Percentiles rank a stretch among this genome's conserved stretches.
Evolutionary conservation across 2,797 vertebrate genomes (phyloP).

Genomic region (Lepus oiostolus): DNA sequence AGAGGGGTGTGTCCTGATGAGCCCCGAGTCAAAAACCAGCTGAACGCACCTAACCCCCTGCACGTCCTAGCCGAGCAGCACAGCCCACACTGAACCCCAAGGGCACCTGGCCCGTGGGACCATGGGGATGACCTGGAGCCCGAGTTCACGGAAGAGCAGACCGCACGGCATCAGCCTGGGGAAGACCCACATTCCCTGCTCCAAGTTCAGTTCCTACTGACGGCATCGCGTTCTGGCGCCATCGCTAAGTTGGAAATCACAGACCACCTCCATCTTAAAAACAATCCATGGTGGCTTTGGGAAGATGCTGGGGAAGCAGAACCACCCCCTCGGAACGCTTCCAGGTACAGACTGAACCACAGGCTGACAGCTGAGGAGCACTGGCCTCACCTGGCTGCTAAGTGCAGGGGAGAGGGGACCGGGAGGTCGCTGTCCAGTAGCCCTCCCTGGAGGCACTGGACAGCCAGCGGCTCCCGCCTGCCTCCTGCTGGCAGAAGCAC

Average conservation of each 20-base stretch:
- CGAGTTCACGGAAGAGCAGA: too few species aligned
- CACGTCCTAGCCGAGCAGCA: neutral
- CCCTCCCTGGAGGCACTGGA: fast-evolving
- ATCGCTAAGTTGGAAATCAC: neutral
- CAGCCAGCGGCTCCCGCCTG: neutral
- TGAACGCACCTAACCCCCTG: neutral
- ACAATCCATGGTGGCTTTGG: neutral
- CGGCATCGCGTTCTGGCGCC: neutral
- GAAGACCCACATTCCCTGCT: too few species aligned
- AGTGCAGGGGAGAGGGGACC: too few species aligned
- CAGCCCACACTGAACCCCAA: too few species aligned
- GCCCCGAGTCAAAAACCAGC: neutral
- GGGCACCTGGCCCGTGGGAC: neutral
- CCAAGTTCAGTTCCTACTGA: neutral
- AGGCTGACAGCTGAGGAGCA: neutral
- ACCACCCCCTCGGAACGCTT: neutral
- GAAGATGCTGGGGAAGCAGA: neutral
- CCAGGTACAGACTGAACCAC: neutral
- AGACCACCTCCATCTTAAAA: neutral
- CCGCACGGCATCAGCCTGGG: neutral
- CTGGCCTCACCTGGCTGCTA: neutral
- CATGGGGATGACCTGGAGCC: too few species aligned
- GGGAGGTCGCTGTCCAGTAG: neutral
- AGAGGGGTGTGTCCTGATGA: too few species aligned
- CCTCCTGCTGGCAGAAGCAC: fast-evolving